Conservation (phyloP, 2,797 vertebrate species). For the Mormyrus hasselquistii region DNA sequence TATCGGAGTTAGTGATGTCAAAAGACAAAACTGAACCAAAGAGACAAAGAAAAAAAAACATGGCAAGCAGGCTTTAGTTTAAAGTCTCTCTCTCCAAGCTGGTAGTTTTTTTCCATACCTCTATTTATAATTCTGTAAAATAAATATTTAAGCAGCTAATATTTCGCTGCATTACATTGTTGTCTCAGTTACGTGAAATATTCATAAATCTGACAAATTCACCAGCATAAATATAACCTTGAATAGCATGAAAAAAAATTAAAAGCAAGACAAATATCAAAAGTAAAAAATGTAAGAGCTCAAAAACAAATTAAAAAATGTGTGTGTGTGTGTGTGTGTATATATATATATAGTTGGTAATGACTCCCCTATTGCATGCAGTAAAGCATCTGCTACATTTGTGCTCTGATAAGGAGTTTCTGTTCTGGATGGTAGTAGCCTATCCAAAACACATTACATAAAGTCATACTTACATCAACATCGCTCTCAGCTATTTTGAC, state of each 20-base stretch:
- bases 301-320: constrained; percentile 56
- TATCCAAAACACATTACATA: neutral
- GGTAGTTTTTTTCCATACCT: constrained; percentile 49
- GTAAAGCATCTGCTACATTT: neutral
- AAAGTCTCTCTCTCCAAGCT: constrained; percentile 55
- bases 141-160: constrained; percentile 78
- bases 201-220: constrained; percentile 68
- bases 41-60: constrained; percentile 21
- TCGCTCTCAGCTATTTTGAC: constrained; percentile 96
- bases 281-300: constrained; percentile 72
- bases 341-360: too few relatives aligned
- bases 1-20: constrained; percentile 64
- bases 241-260: constrained; percentile 55
- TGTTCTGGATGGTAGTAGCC: neutral
- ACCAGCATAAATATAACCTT: constrained; percentile 68
- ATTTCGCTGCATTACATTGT: constrained; percentile 71
- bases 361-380: constrained; percentile 60
- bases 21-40: constrained; percentile 44
- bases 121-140: constrained; percentile 72
- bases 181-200: constrained; percentile 75
- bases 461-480: constrained; percentile 79
- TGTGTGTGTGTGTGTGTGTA: too few relatives aligned
- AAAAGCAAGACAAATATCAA: constrained; percentile 62
- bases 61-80: constrained; percentile 46
- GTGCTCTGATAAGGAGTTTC: neutral